These are phyloP conservation scores for Meteorus cinctellus DNA, from an alignment of 2,888 invertebrate species.

Conservation along the genomic window DNA sequence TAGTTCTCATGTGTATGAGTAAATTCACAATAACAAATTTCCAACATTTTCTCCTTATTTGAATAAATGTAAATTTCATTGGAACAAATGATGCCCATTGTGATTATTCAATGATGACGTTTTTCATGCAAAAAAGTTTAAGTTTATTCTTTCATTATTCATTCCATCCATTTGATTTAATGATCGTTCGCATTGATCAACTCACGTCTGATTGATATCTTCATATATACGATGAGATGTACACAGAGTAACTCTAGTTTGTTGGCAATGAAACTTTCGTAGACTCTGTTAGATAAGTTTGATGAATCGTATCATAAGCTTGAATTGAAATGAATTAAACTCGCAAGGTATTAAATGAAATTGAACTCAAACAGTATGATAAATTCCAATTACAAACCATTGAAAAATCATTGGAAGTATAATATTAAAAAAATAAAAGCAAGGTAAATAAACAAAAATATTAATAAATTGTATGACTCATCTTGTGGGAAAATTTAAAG, in stretches of 20 bases:
- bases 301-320: not conserved
- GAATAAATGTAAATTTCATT: no score
- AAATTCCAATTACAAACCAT: not conserved
- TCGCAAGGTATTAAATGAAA: not conserved
- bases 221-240: not conserved
- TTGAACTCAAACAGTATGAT: not conserved
- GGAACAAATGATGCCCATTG: no score
- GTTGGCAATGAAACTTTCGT: not conserved
- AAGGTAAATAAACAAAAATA: not conserved
- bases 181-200: not conserved
- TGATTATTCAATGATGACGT: not conserved
- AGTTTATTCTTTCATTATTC: not conserved
- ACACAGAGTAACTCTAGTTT: not conserved
- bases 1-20: no score
- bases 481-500: no score
- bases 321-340: constrained; percentile 9
- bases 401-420: not conserved
- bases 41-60: no score
- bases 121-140: not conserved
- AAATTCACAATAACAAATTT: no score
- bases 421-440: not conserved
- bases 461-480: not conserved
- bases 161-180: not conserved
- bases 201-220: not conserved
- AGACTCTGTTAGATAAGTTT: not conserved